Evolutionary conservation across 2,797 vertebrate genomes (phyloP), one percentile per base, ranked within the genome.

Genomic region (Oreonectes daqikongensis): DNA sequence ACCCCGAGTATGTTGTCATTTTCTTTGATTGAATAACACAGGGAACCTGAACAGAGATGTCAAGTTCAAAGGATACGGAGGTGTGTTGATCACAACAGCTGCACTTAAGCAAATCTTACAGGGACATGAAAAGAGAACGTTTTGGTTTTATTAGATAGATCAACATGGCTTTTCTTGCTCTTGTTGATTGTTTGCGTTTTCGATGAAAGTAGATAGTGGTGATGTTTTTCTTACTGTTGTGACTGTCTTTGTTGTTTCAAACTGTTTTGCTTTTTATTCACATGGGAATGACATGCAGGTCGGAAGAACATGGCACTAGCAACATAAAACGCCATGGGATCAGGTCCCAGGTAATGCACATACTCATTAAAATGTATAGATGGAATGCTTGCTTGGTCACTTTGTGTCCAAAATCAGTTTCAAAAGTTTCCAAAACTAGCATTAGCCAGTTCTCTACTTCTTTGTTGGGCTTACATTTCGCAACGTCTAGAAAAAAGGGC

Each of bases 31-130:
- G 72, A 69, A 50, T 28, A 60, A 69, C 17, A 59, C 80, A 55
- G 75, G 70, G 71, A 84, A 68, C 70, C 83, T 75, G 77, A 77
- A 81, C 52, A 77, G 70, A 81, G 70, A 79, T 30, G 74, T 63
- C 72, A 67, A 72, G 71, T 60, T 57, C 72, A 82, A 75, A 84
- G 75, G 40, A 38, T 28, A 7, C 48, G 38, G 53, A 15, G 63
- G 55, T 75, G 59, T 38, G 71, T 75, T 53, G 63, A 71, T 77
- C 66, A 52, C 44, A 64, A 42, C 67, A 69, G 72, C 72, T 77
- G 63, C 63, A 38, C 61, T 72, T 68, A 7, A 63, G 30, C 26
- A 61, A 61, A 55, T 50, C n/a, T 63, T 22, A 22, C 6, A 26
- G 6, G 15, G 65, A 50, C 40, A 52, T 28, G 30, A 69, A 69